phyloP scores from a whole-genome alignment of 2,797 vertebrate genomes.

The Yasuhikotakia modesta region DNA sequence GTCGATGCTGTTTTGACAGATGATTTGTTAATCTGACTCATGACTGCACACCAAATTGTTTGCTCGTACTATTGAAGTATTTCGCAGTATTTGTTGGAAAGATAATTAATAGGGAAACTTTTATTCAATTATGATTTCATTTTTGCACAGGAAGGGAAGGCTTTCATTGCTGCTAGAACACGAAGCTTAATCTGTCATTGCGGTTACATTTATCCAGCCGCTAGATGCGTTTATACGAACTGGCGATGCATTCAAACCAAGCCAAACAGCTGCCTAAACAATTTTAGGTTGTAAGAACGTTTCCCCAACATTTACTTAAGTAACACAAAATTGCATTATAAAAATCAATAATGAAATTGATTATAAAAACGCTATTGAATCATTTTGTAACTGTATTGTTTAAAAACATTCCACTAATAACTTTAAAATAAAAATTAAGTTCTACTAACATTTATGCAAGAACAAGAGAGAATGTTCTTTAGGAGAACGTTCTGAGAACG shows the following conservation, averaged over 20 bases:
- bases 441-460: no score
- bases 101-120: constrained; percentile 30
- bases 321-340: no score
- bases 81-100: constrained; percentile 26
- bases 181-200: constrained; percentile 12
- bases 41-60: constrained; percentile 49
- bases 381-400: no score
- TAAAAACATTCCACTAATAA: no score
- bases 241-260: neutral
- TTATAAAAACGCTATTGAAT: no score
- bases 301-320: no score
- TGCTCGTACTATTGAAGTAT: constrained; percentile 30
- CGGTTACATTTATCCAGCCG: constrained; percentile 28
- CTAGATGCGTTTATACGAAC: neutral
- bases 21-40: constrained; percentile 55
- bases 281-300: no score
- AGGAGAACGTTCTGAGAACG: no score
- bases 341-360: no score
- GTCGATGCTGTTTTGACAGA: constrained; percentile 54
- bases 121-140: constrained; percentile 27
- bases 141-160: neutral
- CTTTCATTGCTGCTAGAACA: neutral
- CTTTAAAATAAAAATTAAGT: no score
- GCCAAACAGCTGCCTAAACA: neutral
- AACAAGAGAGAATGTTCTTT: no score